Conservation (phyloP, 2,797 vertebrate genomes). For the Avahi laniger region DNA sequence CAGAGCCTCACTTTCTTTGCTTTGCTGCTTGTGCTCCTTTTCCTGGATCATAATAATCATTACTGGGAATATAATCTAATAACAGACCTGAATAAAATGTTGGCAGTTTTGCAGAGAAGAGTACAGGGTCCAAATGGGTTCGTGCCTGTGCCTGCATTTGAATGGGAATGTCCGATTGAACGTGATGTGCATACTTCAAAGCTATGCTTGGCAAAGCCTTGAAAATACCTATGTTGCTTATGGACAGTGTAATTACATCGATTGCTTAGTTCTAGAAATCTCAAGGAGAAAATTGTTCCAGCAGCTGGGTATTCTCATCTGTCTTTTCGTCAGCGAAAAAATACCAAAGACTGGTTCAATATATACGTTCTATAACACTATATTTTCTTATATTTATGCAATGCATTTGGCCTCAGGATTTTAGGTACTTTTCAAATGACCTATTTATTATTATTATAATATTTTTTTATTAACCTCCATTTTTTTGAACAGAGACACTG, state of each 20-base stretch:
- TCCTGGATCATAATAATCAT: background rate
- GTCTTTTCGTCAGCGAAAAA: background rate
- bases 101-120: background rate
- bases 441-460: background rate
- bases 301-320: accelerated
- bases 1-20: background rate
- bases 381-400: background rate
- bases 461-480: background rate
- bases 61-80: background rate
- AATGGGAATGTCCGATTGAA: too few relatives aligned
- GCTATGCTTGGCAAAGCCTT: background rate
- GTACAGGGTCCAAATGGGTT: accelerated
- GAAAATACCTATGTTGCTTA: accelerated
- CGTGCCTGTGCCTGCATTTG: background rate
- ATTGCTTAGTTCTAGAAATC: background rate
- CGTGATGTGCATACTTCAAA: accelerated
- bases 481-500: background rate
- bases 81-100: background rate
- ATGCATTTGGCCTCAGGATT: background rate
- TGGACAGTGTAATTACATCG: background rate
- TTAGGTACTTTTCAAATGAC: background rate
- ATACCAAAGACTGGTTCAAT: background rate
- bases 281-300: background rate
- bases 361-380: background rate
- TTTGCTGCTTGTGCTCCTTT: background rate